These are phyloP conservation scores for Odobenus rosmarus DNA, from an alignment of 2,113 vertebrate genomes.

Conservation along the genomic window DNA sequence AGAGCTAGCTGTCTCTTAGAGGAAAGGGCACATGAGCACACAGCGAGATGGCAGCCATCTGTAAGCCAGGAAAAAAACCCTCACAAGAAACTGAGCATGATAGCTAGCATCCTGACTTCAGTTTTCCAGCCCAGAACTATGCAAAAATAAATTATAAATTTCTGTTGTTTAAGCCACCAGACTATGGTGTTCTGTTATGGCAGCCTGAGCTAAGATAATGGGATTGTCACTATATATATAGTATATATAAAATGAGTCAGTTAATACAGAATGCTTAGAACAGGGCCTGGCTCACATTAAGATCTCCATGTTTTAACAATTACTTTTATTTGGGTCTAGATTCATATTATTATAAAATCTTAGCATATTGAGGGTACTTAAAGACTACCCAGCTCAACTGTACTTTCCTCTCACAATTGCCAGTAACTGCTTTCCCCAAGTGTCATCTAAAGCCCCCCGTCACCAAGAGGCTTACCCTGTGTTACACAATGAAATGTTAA, in stretches of 20 bases:
- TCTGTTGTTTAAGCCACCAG: background rate
- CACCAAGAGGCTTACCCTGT: background rate
- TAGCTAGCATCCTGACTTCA: background rate
- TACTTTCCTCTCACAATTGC: background rate
- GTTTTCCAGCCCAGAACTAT: background rate
- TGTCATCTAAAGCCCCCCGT: background rate
- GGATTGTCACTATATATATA: background rate
- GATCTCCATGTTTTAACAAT: background rate
- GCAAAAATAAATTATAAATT: background rate
- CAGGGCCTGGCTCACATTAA: background rate
- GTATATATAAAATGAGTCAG: background rate
- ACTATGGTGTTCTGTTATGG: background rate
- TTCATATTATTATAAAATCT: background rate
- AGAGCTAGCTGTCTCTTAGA: background rate
- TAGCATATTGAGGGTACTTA: background rate
- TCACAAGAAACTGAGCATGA: background rate
- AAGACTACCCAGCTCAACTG: background rate
- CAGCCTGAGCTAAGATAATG: background rate
- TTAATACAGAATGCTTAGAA: background rate
- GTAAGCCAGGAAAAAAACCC: background rate
- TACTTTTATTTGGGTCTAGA: background rate
- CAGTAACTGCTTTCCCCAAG: background rate
- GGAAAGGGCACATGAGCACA: background rate
- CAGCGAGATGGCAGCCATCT: too few species aligned
- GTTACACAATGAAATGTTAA: background rate